Evolutionary conservation across 1,140 invertebrate genomes (phyloP).

Genomic region (Leptonema lineaticorne): DNA sequence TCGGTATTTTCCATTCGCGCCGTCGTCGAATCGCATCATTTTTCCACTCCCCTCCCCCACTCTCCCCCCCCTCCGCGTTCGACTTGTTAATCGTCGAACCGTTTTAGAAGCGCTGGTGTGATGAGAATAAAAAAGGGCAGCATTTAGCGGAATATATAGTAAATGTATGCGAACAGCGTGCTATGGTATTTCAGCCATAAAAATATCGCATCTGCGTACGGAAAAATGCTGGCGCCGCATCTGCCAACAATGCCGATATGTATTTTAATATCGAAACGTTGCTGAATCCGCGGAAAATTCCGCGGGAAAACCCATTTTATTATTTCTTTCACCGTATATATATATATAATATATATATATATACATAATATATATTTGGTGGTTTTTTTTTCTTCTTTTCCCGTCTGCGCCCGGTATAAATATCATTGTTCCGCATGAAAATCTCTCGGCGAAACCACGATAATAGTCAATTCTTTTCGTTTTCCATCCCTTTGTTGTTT

Average conservation of each 20-base stretch:
- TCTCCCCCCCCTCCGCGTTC: no score
- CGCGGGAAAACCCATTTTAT: no score
- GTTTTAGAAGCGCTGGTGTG: neutral
- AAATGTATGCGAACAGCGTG: constrained; percentile 16
- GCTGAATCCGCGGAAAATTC: constrained; percentile 14
- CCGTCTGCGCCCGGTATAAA: neutral
- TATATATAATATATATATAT: no score
- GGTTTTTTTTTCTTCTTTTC: neutral
- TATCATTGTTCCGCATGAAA: neutral
- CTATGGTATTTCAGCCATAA: constrained; percentile 9
- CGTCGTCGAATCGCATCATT: no score
- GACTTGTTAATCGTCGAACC: no score
- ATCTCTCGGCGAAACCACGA: no score
- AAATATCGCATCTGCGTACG: constrained; percentile 22
- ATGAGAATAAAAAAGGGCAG: no score
- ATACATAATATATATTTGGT: neutral
- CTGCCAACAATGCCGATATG: constrained; percentile 18
- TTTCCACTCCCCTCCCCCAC: no score
- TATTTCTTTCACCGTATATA: no score
- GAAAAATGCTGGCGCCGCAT: constrained; percentile 6
- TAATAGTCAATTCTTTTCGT: no score
- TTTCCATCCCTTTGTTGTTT: no score
- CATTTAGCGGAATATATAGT: neutral
- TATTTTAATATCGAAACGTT: constrained; percentile 13
- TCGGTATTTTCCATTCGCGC: no score